A percentile compares a stretch with the other conserved stretches of the same genome.
phyloP scores from a whole-genome alignment of 2,113 vertebrate species.

The Malurus melanocephalus region DNA sequence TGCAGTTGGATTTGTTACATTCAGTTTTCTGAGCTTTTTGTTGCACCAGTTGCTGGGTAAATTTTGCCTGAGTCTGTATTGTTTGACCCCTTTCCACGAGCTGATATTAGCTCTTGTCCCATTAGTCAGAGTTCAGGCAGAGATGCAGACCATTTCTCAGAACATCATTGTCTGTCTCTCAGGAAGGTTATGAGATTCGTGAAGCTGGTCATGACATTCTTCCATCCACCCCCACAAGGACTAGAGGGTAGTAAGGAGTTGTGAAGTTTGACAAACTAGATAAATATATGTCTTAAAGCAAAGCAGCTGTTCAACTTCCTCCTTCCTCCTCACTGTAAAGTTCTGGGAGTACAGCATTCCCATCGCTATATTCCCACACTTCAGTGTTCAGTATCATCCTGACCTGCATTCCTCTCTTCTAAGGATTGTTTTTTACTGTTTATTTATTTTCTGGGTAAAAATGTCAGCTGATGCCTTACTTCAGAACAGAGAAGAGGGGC shows the following conservation, averaged over 20 bases:
- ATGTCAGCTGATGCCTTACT: neutral
- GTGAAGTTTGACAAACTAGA: neutral
- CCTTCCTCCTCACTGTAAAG: neutral
- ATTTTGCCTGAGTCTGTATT: neutral
- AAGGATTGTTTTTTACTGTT: neutral
- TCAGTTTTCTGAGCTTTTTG: neutral
- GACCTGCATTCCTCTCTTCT: neutral
- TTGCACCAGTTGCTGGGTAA: neutral
- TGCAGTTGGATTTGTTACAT: neutral
- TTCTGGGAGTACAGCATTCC: neutral
- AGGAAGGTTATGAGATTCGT: neutral
- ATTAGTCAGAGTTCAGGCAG: neutral
- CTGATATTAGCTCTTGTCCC: neutral
- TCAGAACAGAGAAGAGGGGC: neutral
- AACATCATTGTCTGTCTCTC: neutral
- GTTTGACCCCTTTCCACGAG: conserved; percentile 4
- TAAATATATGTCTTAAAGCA: conserved; percentile 8
- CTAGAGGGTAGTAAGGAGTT: neutral
- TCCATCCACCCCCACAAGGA: neutral
- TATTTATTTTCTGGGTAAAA: conserved; percentile 2
- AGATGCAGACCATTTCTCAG: neutral
- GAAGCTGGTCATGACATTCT: neutral
- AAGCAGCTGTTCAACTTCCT: conserved; percentile 12
- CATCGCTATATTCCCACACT: conserved; percentile 15
- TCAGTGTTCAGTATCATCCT: neutral